Base-by-base conservation (phyloP, 2,888 invertebrate genomes). In the Morpho achilles region DNA sequence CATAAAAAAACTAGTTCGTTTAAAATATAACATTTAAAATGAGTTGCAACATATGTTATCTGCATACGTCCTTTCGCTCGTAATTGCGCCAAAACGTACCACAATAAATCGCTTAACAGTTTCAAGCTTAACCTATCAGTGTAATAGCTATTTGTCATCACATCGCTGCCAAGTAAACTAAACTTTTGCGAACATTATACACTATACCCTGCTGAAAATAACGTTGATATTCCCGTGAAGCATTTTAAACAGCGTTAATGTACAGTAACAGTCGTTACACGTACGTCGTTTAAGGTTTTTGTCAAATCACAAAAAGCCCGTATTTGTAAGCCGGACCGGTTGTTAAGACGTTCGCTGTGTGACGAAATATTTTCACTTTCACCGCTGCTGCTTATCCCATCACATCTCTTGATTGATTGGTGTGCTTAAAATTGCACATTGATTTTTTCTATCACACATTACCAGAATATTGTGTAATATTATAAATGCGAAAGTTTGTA, bases 281-380 rank as follows among this genome's bases (percentile, higher is more conserved):
- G 43, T 9, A 3, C n/a, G 7, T 43, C 43, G 9, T 7, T 43
- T 23, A 7, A 51, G 41, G 32, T 10, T 41, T 51, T 22, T 16
- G 48, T 23, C 47, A 8, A 22, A 43, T 51, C 22, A 55, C 55
- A 55, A 55, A 50, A 57, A 51, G 23, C n/a, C 40, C 51, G 50
- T 57, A 52, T 51, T 50, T 10, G 42, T 51, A 47, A 47, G 22
- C 59, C 40, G 41, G 47, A 58, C 60, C 54, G 56, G 62, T 62
- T 63, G 51, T 59, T 53, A 53, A 57, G 52, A 53, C 52, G 57
- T 16, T 55, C 46, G 43, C 53, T 56, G 55, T 51, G 53, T 51
- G 51, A 59, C 51, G 57, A 53, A 54, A 43, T 57, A 51, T 53
- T 64, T 57, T 62, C 53, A 60, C 65, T 63, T 63, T 65, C 62